Conservation (phyloP, 1,140 invertebrate genomes). For the Wiebesia pumilae region DNA sequence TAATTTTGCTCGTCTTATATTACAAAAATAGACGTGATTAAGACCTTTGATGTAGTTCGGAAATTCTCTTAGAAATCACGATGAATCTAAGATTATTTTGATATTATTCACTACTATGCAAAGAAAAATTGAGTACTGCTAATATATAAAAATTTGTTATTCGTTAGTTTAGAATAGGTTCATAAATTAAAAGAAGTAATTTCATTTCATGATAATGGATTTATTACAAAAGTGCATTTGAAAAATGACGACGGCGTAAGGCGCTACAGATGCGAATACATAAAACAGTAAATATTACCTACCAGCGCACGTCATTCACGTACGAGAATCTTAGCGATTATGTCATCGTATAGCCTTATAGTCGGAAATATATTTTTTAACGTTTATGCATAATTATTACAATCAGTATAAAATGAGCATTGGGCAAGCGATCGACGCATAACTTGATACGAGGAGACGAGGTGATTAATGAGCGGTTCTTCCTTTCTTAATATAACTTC, state of each 20-base stretch:
- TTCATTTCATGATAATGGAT: conserved; percentile 62
- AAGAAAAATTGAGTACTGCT: background rate
- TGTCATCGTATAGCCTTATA: conserved; percentile 32
- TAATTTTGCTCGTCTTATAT: too few species aligned
- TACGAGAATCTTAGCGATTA: conserved; percentile 53
- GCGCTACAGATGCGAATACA: conserved; percentile 57
- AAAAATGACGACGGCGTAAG: conserved; percentile 62
- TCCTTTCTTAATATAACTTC: background rate
- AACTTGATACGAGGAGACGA: conserved; percentile 35
- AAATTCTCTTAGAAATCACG: too few species aligned
- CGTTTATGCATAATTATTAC: conserved; percentile 37
- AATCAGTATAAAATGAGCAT: conserved; percentile 32
- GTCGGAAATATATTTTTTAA: conserved; percentile 23
- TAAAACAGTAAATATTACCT: conserved; percentile 67
- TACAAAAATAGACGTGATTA: too few species aligned
- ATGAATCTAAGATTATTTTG: too few species aligned
- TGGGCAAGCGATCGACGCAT: conserved; percentile 20
- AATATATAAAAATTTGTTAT: background rate
- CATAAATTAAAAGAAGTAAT: conserved; percentile 37
- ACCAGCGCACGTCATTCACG: conserved; percentile 55
- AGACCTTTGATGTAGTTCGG: too few species aligned
- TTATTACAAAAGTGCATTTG: conserved; percentile 67
- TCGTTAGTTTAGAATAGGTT: background rate
- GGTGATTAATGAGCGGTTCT: background rate
- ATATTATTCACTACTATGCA: too few species aligned